Evolutionary conservation across 2,888 invertebrate genomes (phyloP), one percentile per base, ranked within the genome.

Genomic region (Leptothorax acervorum): DNA sequence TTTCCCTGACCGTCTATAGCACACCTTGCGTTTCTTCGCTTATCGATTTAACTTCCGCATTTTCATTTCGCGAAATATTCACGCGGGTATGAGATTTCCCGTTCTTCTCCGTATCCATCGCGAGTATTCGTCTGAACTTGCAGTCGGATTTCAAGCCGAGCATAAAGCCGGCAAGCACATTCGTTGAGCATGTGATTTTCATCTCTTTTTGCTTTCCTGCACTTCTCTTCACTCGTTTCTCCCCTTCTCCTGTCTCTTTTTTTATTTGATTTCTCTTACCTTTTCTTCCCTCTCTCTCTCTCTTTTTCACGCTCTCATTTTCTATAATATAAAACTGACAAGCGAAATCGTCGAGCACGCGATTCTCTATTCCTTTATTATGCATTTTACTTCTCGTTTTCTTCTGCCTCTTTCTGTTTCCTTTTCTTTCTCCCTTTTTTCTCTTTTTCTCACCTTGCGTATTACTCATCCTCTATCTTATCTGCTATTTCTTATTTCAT

Each of bases 1-100:
- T 28, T 62, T 0, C 15, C 11, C 31, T 66, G 60, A 48, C 60
- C 12, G 5, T 15, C 53, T 53, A 23, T 0, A 60, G 2, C 53
- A n/a, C 53, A n/a, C 18, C 15, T 9, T 28, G 3, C 28, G 1
- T 71, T 60, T 9, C 28, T 86, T 65, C 55, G 65, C 53, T 70
- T 81, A 82, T 71, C 75, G 75, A 85, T 87, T 87, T 87, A 87
- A 87, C 87, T 87, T 60, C 66, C 12, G 82, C 74, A 63, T 84
- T 87, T 85, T 87, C 83, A 73, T 86, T 78, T 86, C 63, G 2
- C 51, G 70, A 63, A 75, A 83, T 76, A 70, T 45, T 65, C 86
- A 55, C 31, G 39, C 45, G 23, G 60, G 57, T 85, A 83, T 83
- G 79, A 71, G 60, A 75, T 79, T 66, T 79, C 42, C 48, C 42